A percentile compares a stretch with the other conserved stretches of the same genome.
These are phyloP conservation scores for Athene cunicularia DNA, from an alignment of 2,113 vertebrate genomes.

Conservation along the genomic window DNA sequence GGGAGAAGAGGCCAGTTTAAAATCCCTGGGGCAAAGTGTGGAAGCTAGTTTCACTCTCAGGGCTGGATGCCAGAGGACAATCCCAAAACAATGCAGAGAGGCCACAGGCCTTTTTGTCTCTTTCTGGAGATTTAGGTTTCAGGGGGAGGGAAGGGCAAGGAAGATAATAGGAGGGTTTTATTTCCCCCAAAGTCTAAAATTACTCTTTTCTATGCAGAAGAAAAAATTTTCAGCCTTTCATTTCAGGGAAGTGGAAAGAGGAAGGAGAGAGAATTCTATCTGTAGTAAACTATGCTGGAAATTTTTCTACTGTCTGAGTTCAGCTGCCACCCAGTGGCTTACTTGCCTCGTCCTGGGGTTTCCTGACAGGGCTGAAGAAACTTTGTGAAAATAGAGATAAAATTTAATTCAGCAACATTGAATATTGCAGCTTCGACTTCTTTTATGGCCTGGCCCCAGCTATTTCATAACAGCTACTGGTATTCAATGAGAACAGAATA, in stretches of 20 bases:
- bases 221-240: not conserved
- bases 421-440: not conserved
- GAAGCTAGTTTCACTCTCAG: not conserved
- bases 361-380: not conserved
- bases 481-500: not conserved
- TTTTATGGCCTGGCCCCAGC: not conserved
- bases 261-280: not conserved
- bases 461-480: not conserved
- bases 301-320: not conserved
- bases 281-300: not conserved
- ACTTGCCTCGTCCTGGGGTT: not conserved
- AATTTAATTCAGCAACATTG: not conserved
- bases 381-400: not conserved
- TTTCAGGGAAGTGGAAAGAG: not conserved
- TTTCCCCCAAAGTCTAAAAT: not conserved
- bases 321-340: not conserved
- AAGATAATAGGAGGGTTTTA: not conserved
- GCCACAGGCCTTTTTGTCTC: not conserved
- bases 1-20: not conserved
- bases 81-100: not conserved
- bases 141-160: not conserved
- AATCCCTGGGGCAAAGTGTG: accelerated
- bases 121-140: not conserved
- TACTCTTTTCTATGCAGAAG: not conserved
- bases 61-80: not conserved